These are phyloP conservation scores for Melanostoma scalare DNA, from an alignment of 2,888 invertebrate species.

Conservation along the genomic window DNA sequence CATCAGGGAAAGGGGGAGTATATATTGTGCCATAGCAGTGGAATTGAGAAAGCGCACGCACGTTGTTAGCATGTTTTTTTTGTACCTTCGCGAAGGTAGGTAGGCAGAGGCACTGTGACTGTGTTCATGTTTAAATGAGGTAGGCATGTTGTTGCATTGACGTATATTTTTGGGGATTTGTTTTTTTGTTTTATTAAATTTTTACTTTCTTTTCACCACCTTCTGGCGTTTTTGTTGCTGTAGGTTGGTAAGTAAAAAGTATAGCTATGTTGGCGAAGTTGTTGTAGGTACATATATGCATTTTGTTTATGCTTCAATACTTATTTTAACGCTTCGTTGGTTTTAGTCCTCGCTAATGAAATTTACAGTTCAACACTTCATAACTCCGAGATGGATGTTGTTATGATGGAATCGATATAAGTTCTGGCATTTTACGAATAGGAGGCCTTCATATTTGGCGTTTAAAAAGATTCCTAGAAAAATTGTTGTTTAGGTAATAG, in stretches of 20 bases:
- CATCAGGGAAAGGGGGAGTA: slow-evolving; percentile 17
- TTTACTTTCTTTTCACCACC: slow-evolving; percentile 34
- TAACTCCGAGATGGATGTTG: too few species aligned
- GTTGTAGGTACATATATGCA: slow-evolving; percentile 2
- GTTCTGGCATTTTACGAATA: too few species aligned
- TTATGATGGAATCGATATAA: too few species aligned
- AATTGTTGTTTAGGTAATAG: too few species aligned
- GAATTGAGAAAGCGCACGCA: slow-evolving; percentile 30
- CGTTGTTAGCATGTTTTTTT: slow-evolving; percentile 16
- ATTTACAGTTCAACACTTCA: too few species aligned
- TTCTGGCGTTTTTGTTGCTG: slow-evolving; percentile 21
- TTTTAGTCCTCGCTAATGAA: background rate
- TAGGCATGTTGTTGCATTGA: background rate
- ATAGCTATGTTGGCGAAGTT: too few species aligned
- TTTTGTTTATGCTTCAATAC: background rate
- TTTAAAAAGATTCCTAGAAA: too few species aligned
- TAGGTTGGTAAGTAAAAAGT: background rate
- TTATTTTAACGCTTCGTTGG: slow-evolving; percentile 8
- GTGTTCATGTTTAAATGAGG: slow-evolving; percentile 15
- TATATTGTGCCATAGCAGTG: slow-evolving; percentile 2
- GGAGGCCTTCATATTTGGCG: too few species aligned
- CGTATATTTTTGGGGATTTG: slow-evolving; percentile 13
- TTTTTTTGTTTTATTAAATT: slow-evolving; percentile 8
- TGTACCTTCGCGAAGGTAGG: background rate
- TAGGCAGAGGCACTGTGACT: background rate